Evolutionary conservation across 2,113 vertebrate species (phyloP).

Genomic region (Oncorhynchus tshawytscha): DNA sequence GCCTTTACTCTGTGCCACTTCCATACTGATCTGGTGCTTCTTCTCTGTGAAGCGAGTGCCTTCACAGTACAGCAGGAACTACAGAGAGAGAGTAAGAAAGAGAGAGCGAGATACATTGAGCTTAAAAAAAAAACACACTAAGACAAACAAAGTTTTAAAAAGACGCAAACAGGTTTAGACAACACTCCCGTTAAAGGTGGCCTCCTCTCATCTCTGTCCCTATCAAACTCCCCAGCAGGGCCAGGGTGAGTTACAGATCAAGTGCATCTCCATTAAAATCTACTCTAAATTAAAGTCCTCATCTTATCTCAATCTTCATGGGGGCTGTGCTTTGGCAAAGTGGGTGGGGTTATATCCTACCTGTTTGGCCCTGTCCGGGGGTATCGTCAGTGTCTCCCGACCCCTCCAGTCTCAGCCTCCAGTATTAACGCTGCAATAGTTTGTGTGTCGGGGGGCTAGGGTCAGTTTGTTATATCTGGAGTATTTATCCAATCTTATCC

Average conservation of each 20-base stretch:
- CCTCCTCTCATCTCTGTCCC: conserved; percentile 20
- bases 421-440: too few relatives aligned
- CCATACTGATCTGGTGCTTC: conserved; percentile 97
- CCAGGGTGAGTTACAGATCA: conserved; percentile 28
- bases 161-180: conserved; percentile 5
- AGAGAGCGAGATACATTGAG: conserved; percentile 4
- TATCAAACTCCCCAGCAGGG: conserved; percentile 12
- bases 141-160: conserved; percentile 8
- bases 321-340: too few relatives aligned
- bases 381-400: too few relatives aligned
- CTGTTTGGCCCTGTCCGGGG: too few relatives aligned
- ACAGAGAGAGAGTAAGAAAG: conserved; percentile 1
- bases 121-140: conserved; percentile 6
- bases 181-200: conserved; percentile 19
- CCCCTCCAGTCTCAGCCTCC: too few relatives aligned
- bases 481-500: too few relatives aligned
- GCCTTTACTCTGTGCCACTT: conserved; percentile 94
- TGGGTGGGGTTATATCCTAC: too few relatives aligned
- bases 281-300: not conserved
- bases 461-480: too few relatives aligned
- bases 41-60: conserved; percentile 96
- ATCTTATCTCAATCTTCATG: not conserved
- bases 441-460: too few relatives aligned
- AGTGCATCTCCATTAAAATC: not conserved
- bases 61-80: conserved; percentile 97